These are phyloP conservation scores for Epicauta chinensis DNA, from an alignment of 1,140 invertebrate species.

Conservation along the genomic window DNA sequence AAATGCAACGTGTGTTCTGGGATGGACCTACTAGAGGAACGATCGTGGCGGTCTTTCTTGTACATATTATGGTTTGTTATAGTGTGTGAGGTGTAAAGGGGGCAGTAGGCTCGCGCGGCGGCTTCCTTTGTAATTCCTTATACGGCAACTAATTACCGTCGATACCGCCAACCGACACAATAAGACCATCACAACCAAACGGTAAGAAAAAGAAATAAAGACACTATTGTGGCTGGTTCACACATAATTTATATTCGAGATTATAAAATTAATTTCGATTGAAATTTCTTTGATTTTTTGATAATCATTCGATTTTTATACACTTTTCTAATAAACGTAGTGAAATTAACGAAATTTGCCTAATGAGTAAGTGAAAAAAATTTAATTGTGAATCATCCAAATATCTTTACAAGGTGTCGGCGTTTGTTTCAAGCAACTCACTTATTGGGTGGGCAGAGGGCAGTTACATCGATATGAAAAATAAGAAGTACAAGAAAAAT, in stretches of 20 bases:
- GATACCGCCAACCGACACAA: conserved; percentile 34
- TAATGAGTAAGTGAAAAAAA: too few relatives aligned
- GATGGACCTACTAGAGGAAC: conserved; percentile 2
- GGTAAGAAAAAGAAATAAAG: too few relatives aligned
- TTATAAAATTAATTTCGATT: too few relatives aligned
- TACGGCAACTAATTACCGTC: conserved; percentile 43
- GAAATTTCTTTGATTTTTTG: too few relatives aligned
- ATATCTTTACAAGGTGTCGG: conserved; percentile 27
- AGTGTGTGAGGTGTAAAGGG: conserved; percentile 9
- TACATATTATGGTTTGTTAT: conserved; percentile 19
- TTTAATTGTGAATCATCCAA: too few relatives aligned
- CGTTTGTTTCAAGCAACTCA: conserved; percentile 29
- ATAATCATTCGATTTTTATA: too few relatives aligned
- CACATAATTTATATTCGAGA: neutral
- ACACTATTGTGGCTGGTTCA: neutral
- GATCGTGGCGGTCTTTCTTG: conserved; percentile 20
- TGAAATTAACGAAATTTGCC: too few relatives aligned
- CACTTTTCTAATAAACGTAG: too few relatives aligned
- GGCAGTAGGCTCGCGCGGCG: conserved; percentile 37
- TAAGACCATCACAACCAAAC: conserved; percentile 19
- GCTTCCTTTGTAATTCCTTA: conserved; percentile 42
- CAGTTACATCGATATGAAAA: conserved; percentile 33
- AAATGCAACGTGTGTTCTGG: neutral
- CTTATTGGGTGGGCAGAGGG: conserved; percentile 37
- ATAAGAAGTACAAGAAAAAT: too few relatives aligned